Percentiles rank a stretch among this genome's conserved stretches.
Conservation (phyloP, 1,140 invertebrate species). For the Coptotermes formosanus region DNA sequence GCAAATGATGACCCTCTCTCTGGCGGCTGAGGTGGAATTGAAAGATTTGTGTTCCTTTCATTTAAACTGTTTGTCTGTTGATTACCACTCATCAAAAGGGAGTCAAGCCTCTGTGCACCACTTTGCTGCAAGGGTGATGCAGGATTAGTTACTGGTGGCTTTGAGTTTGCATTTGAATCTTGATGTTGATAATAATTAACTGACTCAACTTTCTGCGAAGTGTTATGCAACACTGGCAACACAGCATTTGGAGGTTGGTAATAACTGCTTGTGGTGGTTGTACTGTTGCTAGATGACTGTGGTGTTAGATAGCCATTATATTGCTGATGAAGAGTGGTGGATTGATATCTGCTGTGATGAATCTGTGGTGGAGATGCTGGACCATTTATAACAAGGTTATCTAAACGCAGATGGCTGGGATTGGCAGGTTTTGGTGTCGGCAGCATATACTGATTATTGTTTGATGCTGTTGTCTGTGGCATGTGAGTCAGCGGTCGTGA, state of each 20-base stretch:
- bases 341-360: conserved; percentile 17
- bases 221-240: neutral
- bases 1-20: conserved; percentile 79
- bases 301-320: conserved; percentile 36
- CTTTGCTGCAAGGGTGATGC: conserved; percentile 16
- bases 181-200: conserved; percentile 20
- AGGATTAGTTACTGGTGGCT: neutral
- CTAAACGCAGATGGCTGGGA: conserved; percentile 46
- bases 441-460: conserved; percentile 16
- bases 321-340: conserved; percentile 24
- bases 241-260: neutral
- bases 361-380: conserved; percentile 38
- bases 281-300: neutral
- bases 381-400: conserved; percentile 56
- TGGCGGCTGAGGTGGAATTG: conserved; percentile 64
- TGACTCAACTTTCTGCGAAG: neutral
- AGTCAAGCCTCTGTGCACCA: conserved; percentile 33
- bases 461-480: neutral
- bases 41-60: neutral
- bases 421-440: conserved; percentile 28
- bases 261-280: neutral
- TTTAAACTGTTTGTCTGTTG: neutral
- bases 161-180: neutral
- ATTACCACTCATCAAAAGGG: conserved; percentile 14
- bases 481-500: neutral